A percentile compares a stretch with the other conserved stretches of the same genome.
phyloP scores from a whole-genome alignment of 2,888 invertebrate genomes.

The Acrocyrtus sp. region DNA sequence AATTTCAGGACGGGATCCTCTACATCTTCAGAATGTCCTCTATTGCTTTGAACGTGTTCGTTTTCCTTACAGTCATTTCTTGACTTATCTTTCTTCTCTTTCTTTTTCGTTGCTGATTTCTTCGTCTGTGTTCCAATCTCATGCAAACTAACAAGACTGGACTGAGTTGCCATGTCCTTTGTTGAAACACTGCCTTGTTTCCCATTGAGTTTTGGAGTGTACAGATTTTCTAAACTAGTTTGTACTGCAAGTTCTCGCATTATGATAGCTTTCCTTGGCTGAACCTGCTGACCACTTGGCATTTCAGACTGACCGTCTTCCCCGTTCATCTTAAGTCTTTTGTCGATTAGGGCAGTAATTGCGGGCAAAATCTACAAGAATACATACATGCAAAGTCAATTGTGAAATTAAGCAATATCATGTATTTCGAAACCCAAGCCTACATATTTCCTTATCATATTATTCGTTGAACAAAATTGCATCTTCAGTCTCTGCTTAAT shows the following conservation, averaged over 20 bases:
- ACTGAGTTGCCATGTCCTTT: constrained; percentile 58
- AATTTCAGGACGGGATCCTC: constrained; percentile 59
- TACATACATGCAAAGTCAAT: neutral
- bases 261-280: constrained; percentile 39
- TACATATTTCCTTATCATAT: too few relatives aligned
- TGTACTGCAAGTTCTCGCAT: constrained; percentile 57
- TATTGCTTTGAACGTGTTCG: constrained; percentile 27
- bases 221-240: constrained; percentile 60
- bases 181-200: constrained; percentile 39
- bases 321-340: constrained; percentile 29
- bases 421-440: too few relatives aligned
- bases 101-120: constrained; percentile 59
- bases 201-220: constrained; percentile 6
- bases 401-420: too few relatives aligned
- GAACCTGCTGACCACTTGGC: constrained; percentile 31
- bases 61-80: constrained; percentile 22
- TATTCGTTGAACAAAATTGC: neutral
- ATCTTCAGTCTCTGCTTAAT: too few relatives aligned
- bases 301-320: constrained; percentile 28
- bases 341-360: constrained; percentile 59
- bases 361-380: constrained; percentile 57
- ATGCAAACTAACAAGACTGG: constrained; percentile 50
- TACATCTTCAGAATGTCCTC: constrained; percentile 24
- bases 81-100: constrained; percentile 50
- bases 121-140: constrained; percentile 61